Conservation (phyloP, 2,113 vertebrate genomes). For the Cyanistes caeruleus region DNA sequence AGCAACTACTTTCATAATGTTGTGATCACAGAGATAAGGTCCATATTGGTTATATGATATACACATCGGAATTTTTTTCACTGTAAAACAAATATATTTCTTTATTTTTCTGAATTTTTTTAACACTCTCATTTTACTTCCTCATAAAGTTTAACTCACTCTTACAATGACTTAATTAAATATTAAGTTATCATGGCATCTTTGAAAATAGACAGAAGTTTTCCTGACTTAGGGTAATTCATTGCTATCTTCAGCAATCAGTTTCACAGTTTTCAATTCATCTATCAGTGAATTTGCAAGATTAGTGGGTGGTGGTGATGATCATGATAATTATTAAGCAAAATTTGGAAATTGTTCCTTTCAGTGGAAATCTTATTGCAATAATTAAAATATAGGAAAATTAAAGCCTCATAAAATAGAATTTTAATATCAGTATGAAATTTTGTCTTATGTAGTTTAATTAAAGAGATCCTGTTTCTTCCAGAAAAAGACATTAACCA, state of each 20-base stretch:
- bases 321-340: background rate
- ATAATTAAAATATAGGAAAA: background rate
- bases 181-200: background rate
- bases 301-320: background rate
- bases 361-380: background rate
- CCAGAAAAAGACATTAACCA: background rate
- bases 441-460: background rate
- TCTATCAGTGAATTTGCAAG: background rate
- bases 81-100: constrained; percentile 34
- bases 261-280: background rate
- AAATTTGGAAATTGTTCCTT: background rate
- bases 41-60: constrained; percentile 57
- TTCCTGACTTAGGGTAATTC: background rate
- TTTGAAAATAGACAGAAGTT: background rate
- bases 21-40: constrained; percentile 54
- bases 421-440: background rate
- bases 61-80: constrained; percentile 49
- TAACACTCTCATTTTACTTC: background rate
- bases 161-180: background rate
- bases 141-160: background rate
- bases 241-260: background rate
- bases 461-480: background rate
- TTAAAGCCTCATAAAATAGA: background rate
- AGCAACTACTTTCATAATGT: constrained; percentile 63
- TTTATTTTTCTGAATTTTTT: background rate